Evolutionary conservation across 2,113 vertebrate species (phyloP), one percentile per base, ranked within the genome.

Genomic region (Porphyrio hochstetteri): DNA sequence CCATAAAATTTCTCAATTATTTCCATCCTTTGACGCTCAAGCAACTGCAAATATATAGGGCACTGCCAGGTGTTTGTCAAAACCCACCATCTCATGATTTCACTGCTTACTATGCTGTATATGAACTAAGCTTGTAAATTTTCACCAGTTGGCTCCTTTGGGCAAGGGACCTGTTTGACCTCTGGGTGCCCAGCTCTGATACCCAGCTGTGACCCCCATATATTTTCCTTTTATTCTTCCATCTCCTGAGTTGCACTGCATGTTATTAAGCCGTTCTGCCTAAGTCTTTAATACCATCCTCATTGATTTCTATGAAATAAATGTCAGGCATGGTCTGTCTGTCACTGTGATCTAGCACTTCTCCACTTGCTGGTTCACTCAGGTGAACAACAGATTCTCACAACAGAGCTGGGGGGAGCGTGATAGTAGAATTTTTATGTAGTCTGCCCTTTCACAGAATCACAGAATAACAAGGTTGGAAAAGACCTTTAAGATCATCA

Each of bases 261-360:
- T 17, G 2, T 69, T 74, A 12, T 74, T 69, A 21, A 14, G 29
- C 60, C 7, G 0, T 40, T 59, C 72, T 70, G 31, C 55, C 46
- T 25, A 19, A 52, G 31, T 55, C 60, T 65, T 91, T 92, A 44
- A 70, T 55, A 42, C 64, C 31, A 74, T 27, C 69, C 40, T 1
- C n/a, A 86, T 42, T 63, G 92, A 91, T 92, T 88, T 91, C 69
- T 46, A 36, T 72, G 69, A 89, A 75, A 88, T 29, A 28, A 61
- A 74, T 67, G 86, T 63, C 86, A 86, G 36, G 14, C 20, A 4
- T 7, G 70, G 38, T 52, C 72, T 0, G 0, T 48, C 5, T n/a
- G 17, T 85, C 75, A 7, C 60, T 13, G n/a, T n/a, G 81, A 48
- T 42, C 35, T 19, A 24, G 16, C 46, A 11, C 60, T 59, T 59